Base-by-base conservation (phyloP, 2,113 vertebrate genomes). In the Ceyx cyanopectus region DNA sequence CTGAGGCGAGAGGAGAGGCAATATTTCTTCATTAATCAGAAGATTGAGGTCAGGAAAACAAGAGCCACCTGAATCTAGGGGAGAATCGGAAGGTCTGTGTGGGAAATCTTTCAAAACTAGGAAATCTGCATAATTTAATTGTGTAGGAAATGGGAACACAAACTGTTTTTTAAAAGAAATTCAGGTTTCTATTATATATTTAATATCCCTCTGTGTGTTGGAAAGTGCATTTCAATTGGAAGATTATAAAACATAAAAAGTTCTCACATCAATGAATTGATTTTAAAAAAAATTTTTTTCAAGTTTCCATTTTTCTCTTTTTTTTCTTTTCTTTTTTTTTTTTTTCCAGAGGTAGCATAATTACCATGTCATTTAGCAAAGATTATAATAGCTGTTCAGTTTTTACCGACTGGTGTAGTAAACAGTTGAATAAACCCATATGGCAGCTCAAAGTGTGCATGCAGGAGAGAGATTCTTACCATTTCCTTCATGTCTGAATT, bases 351-450 rank as follows among this genome's bases (percentile, higher is more conserved):
- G 93, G 93, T 95, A 95, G 85, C 94, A 87, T 96, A 97, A 96
- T 96, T 97, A 94, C 92, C 85, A 89, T 94, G 94, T 89, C 83
- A 94, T 96, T 97, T 95, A 95, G 89, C 85, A 92, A 92, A 94
- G 95, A 96, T 96, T 92, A 89, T 95, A 94, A 92, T 96, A 97
- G 95, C 87, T 96, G 90, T 93, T 96, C 87, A 94, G 62, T 87
- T 97, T 96, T 95, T 96, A 90, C 92, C 37, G 81, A 96, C 89
- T 96, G 92, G 91, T 92, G 80, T 94, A 96, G 92, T 97, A 96
- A 96, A 96, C 94, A 96, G 85, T 95, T 95, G 94, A 94, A 97
- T 94, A 96, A 96, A 95, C 88, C 95, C 87, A 95, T 95, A 96
- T 96, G 85, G 94, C 92, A 95, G 58, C 91, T 94, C 72, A 51